phyloP scores from a whole-genome alignment of 2,113 vertebrate species.

The Holacanthus passer region DNA sequence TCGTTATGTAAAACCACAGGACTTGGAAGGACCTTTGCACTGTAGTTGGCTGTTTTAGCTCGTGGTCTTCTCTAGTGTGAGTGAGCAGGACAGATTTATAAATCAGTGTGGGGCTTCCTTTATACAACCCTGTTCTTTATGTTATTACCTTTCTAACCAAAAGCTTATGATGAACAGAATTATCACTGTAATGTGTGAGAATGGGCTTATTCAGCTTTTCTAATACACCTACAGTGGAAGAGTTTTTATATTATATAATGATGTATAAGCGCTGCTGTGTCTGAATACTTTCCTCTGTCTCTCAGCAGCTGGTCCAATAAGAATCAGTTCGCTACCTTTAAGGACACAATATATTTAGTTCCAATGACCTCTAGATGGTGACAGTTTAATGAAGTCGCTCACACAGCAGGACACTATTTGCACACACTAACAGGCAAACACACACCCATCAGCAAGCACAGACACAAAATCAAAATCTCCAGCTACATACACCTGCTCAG shows the following conservation, averaged over 20 bases:
- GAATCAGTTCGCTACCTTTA: neutral
- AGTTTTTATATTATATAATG: neutral
- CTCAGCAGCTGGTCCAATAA: neutral
- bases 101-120: neutral
- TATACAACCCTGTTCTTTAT: neutral
- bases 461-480: neutral
- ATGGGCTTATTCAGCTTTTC: neutral
- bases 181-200: neutral
- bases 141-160: neutral
- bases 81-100: slow-evolving; percentile 14
- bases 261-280: neutral
- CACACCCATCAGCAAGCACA: neutral
- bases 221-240: no score
- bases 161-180: neutral
- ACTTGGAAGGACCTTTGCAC: slow-evolving; percentile 4
- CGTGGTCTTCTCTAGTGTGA: slow-evolving; percentile 9
- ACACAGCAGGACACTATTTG: slow-evolving; percentile 10
- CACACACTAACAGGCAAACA: neutral
- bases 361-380: slow-evolving; percentile 8
- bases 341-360: neutral
- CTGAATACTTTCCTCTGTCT: neutral
- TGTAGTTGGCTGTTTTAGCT: slow-evolving; percentile 18
- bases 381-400: slow-evolving; percentile 15
- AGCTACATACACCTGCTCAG: neutral
- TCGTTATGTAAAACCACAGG: slow-evolving; percentile 20